Conservation (phyloP, 2,797 vertebrate genomes). For the Cheirogaleus major region DNA sequence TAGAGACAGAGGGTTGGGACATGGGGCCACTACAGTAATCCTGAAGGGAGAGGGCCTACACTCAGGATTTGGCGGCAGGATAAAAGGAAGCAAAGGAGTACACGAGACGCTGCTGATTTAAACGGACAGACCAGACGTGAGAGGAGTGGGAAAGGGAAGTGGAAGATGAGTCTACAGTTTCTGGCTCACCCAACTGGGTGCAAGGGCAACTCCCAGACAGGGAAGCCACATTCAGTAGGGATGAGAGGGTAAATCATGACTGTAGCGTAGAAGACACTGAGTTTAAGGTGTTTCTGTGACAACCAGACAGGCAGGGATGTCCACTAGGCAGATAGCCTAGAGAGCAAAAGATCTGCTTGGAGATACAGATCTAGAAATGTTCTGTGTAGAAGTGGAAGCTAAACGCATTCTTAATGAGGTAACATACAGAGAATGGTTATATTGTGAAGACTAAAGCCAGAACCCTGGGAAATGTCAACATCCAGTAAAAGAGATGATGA, state of each 20-base stretch:
- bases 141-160: background rate
- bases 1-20: background rate
- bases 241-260: fast-evolving
- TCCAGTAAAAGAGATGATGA: background rate
- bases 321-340: background rate
- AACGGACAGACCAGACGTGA: fast-evolving
- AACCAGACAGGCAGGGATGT: background rate
- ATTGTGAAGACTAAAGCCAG: background rate
- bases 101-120: background rate
- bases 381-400: background rate
- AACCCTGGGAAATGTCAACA: background rate
- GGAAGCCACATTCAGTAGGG: background rate
- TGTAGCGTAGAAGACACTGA: fast-evolving
- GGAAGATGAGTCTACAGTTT: background rate
- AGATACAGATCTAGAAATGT: background rate
- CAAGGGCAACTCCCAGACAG: background rate
- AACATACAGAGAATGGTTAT: background rate
- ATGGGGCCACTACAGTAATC: no score
- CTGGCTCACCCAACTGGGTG: background rate
- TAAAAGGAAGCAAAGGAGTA: fast-evolving
- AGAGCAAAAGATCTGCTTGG: background rate
- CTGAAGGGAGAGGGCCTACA: background rate
- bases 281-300: background rate
- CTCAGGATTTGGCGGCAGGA: fast-evolving
- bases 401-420: background rate